Conservation (phyloP, 2,888 invertebrate genomes). For the Drosophila quasianomalipes region DNA sequence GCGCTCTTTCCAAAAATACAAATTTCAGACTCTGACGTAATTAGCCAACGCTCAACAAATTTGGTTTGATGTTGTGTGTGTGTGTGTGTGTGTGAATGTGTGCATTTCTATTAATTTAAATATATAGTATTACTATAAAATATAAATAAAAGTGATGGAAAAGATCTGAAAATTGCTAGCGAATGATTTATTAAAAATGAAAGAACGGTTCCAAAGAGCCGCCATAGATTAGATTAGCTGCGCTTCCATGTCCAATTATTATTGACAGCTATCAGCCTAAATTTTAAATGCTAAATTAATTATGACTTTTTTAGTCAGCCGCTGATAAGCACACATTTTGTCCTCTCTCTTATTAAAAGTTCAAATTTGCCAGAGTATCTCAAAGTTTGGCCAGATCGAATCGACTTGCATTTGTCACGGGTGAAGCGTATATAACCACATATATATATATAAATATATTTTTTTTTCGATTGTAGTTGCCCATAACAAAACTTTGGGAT, state of each 20-base stretch:
- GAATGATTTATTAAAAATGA: slow-evolving; percentile 7
- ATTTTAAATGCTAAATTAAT: slow-evolving; percentile 17
- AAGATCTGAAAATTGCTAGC: not conserved
- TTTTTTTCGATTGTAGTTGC: not conserved
- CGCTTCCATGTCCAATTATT: slow-evolving; percentile 10
- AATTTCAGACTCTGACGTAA: slow-evolving; percentile 72
- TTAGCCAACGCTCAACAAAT: slow-evolving; percentile 54
- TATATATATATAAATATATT: not conserved
- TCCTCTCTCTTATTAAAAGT: not conserved
- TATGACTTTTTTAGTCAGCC: not conserved
- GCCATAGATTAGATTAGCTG: slow-evolving; percentile 27
- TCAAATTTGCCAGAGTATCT: not conserved
- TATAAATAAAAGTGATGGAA: slow-evolving; percentile 15
- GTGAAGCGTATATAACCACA: not conserved
- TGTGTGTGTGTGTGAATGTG: not conserved
- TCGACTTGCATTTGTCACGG: not conserved
- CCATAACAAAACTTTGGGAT: slow-evolving; percentile 1
- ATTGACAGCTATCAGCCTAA: slow-evolving; percentile 6
- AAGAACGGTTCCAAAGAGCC: not conserved
- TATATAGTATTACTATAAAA: not conserved
- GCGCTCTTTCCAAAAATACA: slow-evolving; percentile 36
- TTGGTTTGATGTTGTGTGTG: slow-evolving; percentile 31
- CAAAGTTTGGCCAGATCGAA: not conserved
- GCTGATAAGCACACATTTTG: not conserved
- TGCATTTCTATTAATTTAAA: not conserved